Percentiles rank a stretch among this genome's conserved stretches.
Evolutionary conservation across 2,113 vertebrate genomes (phyloP).

Genomic region (Toxotes chatareus): DNA sequence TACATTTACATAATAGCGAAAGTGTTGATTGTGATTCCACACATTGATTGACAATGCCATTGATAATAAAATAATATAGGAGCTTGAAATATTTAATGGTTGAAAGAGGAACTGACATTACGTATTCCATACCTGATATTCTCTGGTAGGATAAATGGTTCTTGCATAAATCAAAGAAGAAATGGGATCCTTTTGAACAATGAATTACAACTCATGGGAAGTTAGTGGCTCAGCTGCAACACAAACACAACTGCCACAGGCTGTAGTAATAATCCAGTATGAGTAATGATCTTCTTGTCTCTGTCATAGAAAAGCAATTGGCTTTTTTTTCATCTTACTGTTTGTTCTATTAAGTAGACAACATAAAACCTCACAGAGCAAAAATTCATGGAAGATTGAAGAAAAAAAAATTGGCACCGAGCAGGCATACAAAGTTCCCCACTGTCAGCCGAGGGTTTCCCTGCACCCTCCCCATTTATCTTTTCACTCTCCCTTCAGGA

Average conservation of each 20-base stretch:
- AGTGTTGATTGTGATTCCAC: not conserved
- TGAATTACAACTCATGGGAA: not conserved
- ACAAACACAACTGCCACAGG: not conserved
- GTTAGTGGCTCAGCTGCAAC: conserved; percentile 24
- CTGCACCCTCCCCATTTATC: conserved; percentile 21
- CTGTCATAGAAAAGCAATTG: conserved; percentile 48
- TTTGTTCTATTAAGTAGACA: conserved; percentile 37
- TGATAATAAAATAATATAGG: not conserved
- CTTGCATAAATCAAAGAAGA: conserved; percentile 5
- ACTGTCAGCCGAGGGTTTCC: conserved; percentile 22
- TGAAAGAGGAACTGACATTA: not conserved
- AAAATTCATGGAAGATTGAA: conserved; percentile 43
- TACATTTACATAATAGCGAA: not conserved
- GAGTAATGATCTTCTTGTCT: conserved; percentile 37
- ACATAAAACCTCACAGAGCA: conserved; percentile 5
- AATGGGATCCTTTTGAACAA: conserved; percentile 44
- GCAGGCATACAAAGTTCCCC: conserved; percentile 48
- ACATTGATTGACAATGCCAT: not conserved
- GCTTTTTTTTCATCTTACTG: conserved; percentile 19
- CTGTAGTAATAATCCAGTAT: conserved; percentile 1
- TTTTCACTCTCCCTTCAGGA: conserved; percentile 51
- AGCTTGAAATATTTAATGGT: conserved; percentile 2
- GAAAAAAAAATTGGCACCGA: conserved; percentile 12
- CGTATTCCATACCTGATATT: not conserved
- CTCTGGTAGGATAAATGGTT: not conserved